Conservation (phyloP, 1,140 invertebrate species). For the Monomorium pharaonis region DNA sequence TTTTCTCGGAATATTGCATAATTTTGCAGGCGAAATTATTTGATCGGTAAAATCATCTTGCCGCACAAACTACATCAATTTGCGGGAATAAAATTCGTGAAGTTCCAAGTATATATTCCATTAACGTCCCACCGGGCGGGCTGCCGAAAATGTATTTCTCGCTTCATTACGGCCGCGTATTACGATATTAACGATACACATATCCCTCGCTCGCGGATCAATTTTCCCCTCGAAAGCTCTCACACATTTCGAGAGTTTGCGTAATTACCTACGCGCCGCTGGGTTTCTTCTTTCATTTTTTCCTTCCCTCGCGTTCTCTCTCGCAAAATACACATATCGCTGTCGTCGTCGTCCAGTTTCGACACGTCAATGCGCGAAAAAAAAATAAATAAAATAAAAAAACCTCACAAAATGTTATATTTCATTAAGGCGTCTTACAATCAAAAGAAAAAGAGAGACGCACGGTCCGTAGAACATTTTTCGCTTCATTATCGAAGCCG, state of each 20-base stretch:
- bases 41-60: constrained; percentile 35
- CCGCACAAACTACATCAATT: constrained; percentile 46
- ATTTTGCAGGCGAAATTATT: constrained; percentile 4
- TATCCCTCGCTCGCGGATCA: constrained; percentile 43
- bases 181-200: constrained; percentile 69
- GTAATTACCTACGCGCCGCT: constrained; percentile 36
- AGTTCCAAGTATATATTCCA: constrained; percentile 55
- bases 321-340: constrained; percentile 16
- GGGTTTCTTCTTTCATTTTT: constrained; percentile 15
- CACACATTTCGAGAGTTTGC: constrained; percentile 36
- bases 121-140: constrained; percentile 70
- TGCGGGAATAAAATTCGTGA: constrained; percentile 58
- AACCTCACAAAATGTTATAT: constrained; percentile 14
- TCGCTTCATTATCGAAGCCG: constrained; percentile 69
- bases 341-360: not conserved
- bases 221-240: constrained; percentile 36
- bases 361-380: constrained; percentile 8
- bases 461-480: constrained; percentile 55
- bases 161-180: constrained; percentile 69
- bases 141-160: constrained; percentile 68
- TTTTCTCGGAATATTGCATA: constrained; percentile 23
- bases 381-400: constrained; percentile 5
- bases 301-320: constrained; percentile 3
- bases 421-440: constrained; percentile 26
- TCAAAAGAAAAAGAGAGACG: constrained; percentile 38